A percentile compares a stretch with the other conserved stretches of the same genome.
Evolutionary conservation across 2,888 invertebrate species (phyloP).

Genomic region (Sinodicranocentrus sp.): DNA sequence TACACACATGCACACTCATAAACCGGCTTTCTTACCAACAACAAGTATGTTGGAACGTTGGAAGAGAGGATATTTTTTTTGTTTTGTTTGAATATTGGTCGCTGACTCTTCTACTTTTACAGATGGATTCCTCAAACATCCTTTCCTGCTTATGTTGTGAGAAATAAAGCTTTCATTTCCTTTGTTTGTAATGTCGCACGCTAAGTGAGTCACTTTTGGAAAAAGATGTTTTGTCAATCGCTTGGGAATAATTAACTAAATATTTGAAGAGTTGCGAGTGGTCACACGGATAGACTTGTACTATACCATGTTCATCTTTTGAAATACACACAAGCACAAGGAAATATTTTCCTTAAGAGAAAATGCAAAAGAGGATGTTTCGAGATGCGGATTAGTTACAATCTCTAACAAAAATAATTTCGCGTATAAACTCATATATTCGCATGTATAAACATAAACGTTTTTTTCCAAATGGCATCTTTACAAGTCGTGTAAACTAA

Average conservation of each 20-base stretch:
- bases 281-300: no score
- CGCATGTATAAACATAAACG: no score
- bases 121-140: slow-evolving; percentile 62
- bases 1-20: no score
- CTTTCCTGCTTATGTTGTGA: slow-evolving; percentile 44
- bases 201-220: not conserved
- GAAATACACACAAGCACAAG: no score
- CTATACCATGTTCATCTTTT: no score
- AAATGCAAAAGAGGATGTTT: not conserved
- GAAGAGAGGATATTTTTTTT: not conserved
- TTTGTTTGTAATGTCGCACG: slow-evolving; percentile 29
- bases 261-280: slow-evolving; percentile 40
- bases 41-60: not conserved
- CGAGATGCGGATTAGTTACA: no score
- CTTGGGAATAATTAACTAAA: slow-evolving; percentile 56
- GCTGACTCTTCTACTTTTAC: slow-evolving; percentile 27
- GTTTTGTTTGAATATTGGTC: slow-evolving; percentile 44
- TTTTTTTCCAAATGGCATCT: no score
- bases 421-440: no score
- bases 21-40: slow-evolving; percentile 19
- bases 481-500: no score
- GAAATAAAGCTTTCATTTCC: slow-evolving; percentile 54
- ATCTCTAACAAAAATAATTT: no score
- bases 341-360: no score
- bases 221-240: slow-evolving; percentile 8